Conservation (phyloP, 2,888 invertebrate species). For the Malacosoma neustria region DNA sequence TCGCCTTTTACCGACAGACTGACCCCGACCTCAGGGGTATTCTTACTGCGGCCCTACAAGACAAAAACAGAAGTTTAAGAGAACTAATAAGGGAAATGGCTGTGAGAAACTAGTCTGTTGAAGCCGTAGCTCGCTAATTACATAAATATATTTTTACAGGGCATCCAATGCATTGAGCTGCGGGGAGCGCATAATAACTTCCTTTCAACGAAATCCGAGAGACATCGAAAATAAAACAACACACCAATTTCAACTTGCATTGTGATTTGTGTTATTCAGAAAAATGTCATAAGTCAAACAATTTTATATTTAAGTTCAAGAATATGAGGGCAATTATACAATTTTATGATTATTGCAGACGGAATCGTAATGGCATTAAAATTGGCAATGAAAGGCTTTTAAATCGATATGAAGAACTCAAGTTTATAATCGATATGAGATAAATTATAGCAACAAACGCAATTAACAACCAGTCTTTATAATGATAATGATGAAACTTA, state of each 20-base stretch:
- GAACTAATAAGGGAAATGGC: constrained; percentile 2
- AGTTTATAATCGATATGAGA: background rate
- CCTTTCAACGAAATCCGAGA: constrained; percentile 53
- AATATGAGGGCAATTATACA: background rate
- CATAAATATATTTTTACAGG: constrained; percentile 67
- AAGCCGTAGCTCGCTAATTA: constrained; percentile 37
- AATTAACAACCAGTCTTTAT: too few relatives aligned
- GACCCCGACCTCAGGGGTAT: too few relatives aligned
- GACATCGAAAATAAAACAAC: constrained; percentile 55
- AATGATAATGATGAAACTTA: too few relatives aligned
- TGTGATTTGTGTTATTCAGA: constrained; percentile 18
- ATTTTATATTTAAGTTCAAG: too few relatives aligned
- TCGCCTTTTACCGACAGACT: too few relatives aligned
- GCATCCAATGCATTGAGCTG: constrained; percentile 45
- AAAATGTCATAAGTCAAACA: too few relatives aligned
- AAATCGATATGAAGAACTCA: background rate
- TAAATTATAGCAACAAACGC: background rate
- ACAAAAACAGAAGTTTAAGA: background rate
- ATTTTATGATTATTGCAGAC: background rate
- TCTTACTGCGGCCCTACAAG: too few relatives aligned
- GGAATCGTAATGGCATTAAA: background rate
- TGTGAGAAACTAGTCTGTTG: constrained; percentile 11
- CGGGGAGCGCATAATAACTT: constrained; percentile 72
- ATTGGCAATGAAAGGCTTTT: background rate
- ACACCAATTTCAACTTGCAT: constrained; percentile 20